phyloP scores from a whole-genome alignment of 1,140 invertebrate species.

The Chironomus striatipennis region DNA sequence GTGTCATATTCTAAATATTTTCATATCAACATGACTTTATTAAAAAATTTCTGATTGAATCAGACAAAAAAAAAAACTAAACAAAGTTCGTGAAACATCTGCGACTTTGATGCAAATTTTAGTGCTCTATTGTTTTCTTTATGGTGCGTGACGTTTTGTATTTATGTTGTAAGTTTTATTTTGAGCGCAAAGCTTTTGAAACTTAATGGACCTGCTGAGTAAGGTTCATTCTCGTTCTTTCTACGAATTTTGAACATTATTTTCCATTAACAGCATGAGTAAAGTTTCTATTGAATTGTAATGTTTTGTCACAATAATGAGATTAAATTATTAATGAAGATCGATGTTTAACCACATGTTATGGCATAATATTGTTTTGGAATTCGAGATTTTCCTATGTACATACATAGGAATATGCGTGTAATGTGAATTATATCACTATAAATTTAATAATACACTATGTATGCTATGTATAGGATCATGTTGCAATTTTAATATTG shows the following conservation, averaged over 20 bases:
- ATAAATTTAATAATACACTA: background rate
- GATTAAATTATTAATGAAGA: conserved; percentile 4
- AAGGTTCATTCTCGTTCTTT: background rate
- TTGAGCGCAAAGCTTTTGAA: background rate
- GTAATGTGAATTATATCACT: background rate
- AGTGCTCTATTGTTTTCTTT: too few species aligned
- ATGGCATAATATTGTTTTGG: background rate
- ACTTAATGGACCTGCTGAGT: background rate
- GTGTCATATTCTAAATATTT: too few species aligned
- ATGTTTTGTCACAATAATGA: background rate
- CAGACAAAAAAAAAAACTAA: too few species aligned
- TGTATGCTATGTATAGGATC: background rate
- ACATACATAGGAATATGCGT: too few species aligned
- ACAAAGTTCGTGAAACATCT: too few species aligned
- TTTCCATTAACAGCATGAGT: background rate
- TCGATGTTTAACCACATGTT: background rate
- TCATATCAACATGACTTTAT: too few species aligned
- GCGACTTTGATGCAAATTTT: too few species aligned
- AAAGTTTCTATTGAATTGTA: background rate
- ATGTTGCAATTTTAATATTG: conserved; percentile 9
- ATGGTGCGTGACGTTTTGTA: background rate
- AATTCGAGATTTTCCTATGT: too few species aligned
- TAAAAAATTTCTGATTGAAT: too few species aligned
- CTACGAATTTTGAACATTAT: background rate
- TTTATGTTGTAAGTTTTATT: background rate